A percentile compares a stretch with the other conserved stretches of the same genome.
These are phyloP conservation scores for Brachionus manjavacas DNA, from an alignment of 1,140 invertebrate species.

Conservation along the genomic window DNA sequence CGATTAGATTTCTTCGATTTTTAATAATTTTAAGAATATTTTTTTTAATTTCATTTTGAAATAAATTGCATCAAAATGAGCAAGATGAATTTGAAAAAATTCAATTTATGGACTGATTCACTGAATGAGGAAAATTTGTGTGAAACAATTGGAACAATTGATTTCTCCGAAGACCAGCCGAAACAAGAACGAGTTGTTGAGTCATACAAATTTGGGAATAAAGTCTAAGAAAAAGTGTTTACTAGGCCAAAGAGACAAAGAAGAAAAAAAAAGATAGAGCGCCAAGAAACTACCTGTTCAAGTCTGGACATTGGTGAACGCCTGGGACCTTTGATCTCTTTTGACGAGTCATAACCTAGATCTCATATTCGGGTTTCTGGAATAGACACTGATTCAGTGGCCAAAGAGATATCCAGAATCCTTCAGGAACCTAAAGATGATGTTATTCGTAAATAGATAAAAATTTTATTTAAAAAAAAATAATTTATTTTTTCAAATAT, in stretches of 20 bases:
- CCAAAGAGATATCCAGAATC: constrained; percentile 45
- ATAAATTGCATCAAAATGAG: neutral
- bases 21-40: too few species aligned
- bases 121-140: constrained; percentile 26
- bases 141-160: neutral
- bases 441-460: constrained; percentile 47
- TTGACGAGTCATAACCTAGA: constrained; percentile 37
- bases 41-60: neutral
- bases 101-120: constrained; percentile 6
- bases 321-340: neutral
- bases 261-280: neutral
- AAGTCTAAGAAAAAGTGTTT: neutral
- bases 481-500: constrained; percentile 37
- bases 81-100: constrained; percentile 33
- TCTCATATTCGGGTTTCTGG: constrained; percentile 44
- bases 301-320: neutral
- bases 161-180: constrained; percentile 4
- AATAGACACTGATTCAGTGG: constrained; percentile 44
- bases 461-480: neutral
- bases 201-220: constrained; percentile 1
- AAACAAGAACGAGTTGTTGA: constrained; percentile 7
- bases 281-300: neutral
- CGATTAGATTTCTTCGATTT: too few species aligned
- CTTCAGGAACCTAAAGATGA: constrained; percentile 49
- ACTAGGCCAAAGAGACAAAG: neutral